Conservation (phyloP, 2,113 vertebrate genomes). For the Marmota flaviventris region DNA sequence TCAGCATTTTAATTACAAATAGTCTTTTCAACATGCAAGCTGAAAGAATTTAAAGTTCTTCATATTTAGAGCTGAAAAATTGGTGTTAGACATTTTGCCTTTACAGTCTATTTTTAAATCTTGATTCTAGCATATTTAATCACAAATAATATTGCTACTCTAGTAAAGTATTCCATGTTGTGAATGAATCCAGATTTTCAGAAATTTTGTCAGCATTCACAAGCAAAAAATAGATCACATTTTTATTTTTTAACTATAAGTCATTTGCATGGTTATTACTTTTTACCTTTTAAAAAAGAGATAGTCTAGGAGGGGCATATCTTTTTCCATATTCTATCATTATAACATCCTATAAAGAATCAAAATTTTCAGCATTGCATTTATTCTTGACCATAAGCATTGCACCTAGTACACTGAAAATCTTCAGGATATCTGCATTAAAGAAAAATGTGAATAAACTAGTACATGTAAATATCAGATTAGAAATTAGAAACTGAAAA, state of each 20-base stretch:
- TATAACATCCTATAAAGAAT: background rate
- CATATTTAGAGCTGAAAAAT: slow-evolving; percentile 17
- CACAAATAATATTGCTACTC: background rate
- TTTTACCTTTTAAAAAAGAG: background rate
- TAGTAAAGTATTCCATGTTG: slow-evolving; percentile 6
- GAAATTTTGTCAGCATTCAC: slow-evolving; percentile 55
- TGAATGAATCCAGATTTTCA: slow-evolving; percentile 16
- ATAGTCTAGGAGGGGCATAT: background rate
- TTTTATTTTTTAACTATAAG: slow-evolving; percentile 44
- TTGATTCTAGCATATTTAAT: slow-evolving; percentile 44
- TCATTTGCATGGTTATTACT: slow-evolving; percentile 7
- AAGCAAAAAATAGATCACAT: background rate
- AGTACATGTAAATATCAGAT: background rate
- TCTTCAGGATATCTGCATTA: background rate
- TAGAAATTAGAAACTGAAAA: background rate
- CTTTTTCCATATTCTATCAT: background rate
- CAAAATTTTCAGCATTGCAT: background rate
- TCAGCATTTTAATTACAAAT: slow-evolving; percentile 45
- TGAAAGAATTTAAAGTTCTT: background rate
- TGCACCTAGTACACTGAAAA: background rate
- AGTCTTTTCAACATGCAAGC: background rate
- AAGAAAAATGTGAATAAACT: background rate
- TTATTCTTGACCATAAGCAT: background rate
- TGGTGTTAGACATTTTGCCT: slow-evolving; percentile 30
- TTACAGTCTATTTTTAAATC: slow-evolving; percentile 42